Percentiles rank a stretch among this genome's conserved stretches.
These are phyloP conservation scores for Geodia barretti DNA, from an alignment of 37 sponge, comb jelly and placozoan genomes.

Conservation along the genomic window DNA sequence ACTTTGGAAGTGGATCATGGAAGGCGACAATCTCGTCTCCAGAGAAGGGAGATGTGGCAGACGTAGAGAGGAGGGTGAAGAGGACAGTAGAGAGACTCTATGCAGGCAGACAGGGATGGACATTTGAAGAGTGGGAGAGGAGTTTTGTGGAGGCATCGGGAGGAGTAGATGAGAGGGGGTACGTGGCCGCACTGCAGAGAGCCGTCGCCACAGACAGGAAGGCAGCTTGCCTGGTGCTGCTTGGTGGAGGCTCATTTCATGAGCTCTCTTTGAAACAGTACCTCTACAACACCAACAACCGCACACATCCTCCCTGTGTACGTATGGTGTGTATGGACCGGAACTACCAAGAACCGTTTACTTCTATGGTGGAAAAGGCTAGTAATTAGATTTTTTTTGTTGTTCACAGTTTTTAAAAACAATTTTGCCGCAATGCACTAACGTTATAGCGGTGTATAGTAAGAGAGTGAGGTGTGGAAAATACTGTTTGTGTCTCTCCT, in stretches of 20 bases:
- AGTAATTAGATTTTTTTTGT: too few species aligned
- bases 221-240: constrained; percentile 16
- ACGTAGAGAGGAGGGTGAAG: not conserved
- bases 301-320: not conserved
- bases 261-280: not conserved
- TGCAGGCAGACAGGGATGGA: not conserved
- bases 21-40: not conserved
- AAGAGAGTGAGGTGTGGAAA: too few species aligned
- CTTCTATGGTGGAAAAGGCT: too few species aligned
- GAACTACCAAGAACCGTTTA: too few species aligned
- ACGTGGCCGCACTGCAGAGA: constrained; percentile 31
- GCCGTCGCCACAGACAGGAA: not conserved
- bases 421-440: too few species aligned
- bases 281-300: not conserved
- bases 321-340: constrained; percentile 18
- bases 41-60: not conserved
- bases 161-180: not conserved
- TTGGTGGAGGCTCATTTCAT: constrained; percentile 24
- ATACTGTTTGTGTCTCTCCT: too few species aligned
- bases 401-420: too few species aligned
- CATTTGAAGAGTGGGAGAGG: constrained; percentile 4
- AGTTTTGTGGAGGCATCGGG: constrained; percentile 3
- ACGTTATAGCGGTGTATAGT: too few species aligned
- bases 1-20: constrained; percentile 18
- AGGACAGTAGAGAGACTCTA: not conserved